phyloP scores from a whole-genome alignment of 2,797 vertebrate genomes.

The Tenualosa thibaudeaui region DNA sequence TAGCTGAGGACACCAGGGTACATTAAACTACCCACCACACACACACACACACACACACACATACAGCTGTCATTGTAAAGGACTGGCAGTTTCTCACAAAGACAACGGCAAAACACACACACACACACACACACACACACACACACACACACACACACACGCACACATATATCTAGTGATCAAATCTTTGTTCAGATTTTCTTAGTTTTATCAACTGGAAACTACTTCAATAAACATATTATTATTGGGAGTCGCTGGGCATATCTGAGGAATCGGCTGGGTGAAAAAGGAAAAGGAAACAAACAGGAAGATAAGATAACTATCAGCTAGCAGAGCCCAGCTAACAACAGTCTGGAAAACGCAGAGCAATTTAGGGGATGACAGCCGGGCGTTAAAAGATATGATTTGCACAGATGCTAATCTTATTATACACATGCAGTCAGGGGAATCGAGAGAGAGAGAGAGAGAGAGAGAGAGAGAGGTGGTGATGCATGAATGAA shows the following conservation, averaged over 20 bases:
- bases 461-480: conserved; percentile 34
- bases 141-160: conserved; percentile 1
- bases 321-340: conserved; percentile 62
- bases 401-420: conserved; percentile 56
- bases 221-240: conserved; percentile 70
- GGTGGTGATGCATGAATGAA: background rate
- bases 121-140: conserved; percentile 18
- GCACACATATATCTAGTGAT: conserved; percentile 34
- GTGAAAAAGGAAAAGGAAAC: conserved; percentile 70
- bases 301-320: conserved; percentile 75
- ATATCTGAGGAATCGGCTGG: conserved; percentile 64
- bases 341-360: conserved; percentile 59
- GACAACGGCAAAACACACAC: background rate
- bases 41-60: background rate
- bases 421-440: conserved; percentile 63
- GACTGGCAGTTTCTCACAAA: conserved; percentile 38
- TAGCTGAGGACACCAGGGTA: too few relatives aligned
- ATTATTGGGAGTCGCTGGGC: conserved; percentile 60
- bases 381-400: conserved; percentile 48
- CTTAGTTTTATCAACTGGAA: conserved; percentile 71
- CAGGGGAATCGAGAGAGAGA: background rate
- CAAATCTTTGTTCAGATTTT: conserved; percentile 62
- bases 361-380: conserved; percentile 50
- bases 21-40: background rate
- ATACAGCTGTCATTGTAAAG: conserved; percentile 41